A percentile compares a stretch with the other conserved stretches of the same genome.
phyloP scores from a whole-genome alignment of 2,797 vertebrate species.

The Cetoscarus ocellatus region DNA sequence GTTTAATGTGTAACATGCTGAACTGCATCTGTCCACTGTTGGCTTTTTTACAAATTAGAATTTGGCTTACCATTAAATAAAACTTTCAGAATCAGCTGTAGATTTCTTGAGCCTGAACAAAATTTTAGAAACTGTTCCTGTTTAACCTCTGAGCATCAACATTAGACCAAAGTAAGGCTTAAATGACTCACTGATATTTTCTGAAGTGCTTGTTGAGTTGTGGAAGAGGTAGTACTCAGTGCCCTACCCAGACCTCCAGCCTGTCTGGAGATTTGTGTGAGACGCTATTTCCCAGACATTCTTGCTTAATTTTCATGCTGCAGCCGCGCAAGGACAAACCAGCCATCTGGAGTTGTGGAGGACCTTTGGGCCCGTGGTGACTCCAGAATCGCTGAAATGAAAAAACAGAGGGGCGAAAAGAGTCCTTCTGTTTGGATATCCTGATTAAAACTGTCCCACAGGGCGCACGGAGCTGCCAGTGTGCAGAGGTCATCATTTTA shows the following conservation, averaged over 20 bases:
- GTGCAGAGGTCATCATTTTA: constrained; percentile 53
- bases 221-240: constrained; percentile 1
- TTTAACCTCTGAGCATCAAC: constrained; percentile 1
- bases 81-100: too few species aligned
- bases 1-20: too few species aligned
- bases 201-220: constrained; percentile 3
- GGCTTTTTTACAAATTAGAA: too few species aligned
- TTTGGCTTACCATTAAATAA: too few species aligned
- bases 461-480: constrained; percentile 27
- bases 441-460: constrained; percentile 47
- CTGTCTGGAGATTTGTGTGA: constrained; percentile 20
- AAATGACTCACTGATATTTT: neutral
- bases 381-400: constrained; percentile 29
- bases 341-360: constrained; percentile 58
- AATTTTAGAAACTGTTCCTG: neutral
- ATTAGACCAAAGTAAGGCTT: constrained; percentile 1
- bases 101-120: too few species aligned
- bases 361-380: constrained; percentile 41
- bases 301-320: constrained; percentile 44
- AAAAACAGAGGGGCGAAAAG: constrained; percentile 33
- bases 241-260: constrained; percentile 1
- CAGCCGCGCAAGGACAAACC: constrained; percentile 59
- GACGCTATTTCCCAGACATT: constrained; percentile 19
- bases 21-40: too few species aligned
- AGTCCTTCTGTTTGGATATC: constrained; percentile 41